A percentile compares a stretch with the other conserved stretches of the same genome.
Conservation (phyloP, 1,140 invertebrate genomes). For the Zeugodacus cucurbitae region DNA sequence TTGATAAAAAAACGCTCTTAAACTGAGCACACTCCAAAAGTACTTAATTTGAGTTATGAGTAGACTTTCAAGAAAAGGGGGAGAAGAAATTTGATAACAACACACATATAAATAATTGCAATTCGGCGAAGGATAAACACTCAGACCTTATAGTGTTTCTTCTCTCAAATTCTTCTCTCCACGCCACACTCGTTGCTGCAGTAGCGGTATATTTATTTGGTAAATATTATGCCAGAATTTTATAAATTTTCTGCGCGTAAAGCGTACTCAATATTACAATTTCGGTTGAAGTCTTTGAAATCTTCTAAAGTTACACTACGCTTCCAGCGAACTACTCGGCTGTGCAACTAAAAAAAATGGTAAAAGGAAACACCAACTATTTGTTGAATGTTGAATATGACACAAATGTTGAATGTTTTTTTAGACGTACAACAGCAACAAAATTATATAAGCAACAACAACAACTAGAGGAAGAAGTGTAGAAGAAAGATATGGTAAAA, state of each 20-base stretch:
- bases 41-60: background rate
- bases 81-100: background rate
- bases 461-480: background rate
- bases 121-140: background rate
- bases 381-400: background rate
- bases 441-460: background rate
- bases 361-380: background rate
- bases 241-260: background rate
- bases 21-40: too few species aligned
- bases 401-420: slow-evolving; percentile 18
- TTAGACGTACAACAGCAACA: background rate
- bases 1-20: too few species aligned
- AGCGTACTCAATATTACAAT: background rate
- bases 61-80: background rate
- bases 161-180: background rate
- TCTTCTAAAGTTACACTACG: background rate
- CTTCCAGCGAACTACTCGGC: slow-evolving; percentile 8
- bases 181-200: background rate
- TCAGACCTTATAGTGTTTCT: background rate
- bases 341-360: background rate
- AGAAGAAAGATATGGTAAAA: background rate
- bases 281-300: slow-evolving; percentile 12
- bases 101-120: background rate
- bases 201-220: background rate
- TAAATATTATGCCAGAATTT: background rate